Base-by-base conservation (phyloP, 1,140 invertebrate species). In the Vanessa tameamea region DNA sequence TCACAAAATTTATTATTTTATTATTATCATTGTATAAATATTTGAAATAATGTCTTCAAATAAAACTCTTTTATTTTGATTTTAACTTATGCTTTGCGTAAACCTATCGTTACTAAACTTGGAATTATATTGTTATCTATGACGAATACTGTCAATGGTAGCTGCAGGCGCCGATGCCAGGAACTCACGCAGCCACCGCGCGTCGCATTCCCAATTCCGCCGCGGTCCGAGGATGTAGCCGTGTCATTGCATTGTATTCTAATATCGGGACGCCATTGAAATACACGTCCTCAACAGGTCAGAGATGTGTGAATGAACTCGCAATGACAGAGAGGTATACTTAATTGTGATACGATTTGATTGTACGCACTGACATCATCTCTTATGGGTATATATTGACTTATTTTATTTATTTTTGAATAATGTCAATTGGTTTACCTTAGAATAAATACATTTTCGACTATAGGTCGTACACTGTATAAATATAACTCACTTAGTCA, bases 171-270 rank as follows among this genome's bases (percentile, higher is more conserved):
- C 69, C 73, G 48, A 20, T 13, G 64, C 48, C 63, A 73, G 78
- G 75, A 79, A 79, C 78, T 79, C 78, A 77, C 75, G 78, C 59
- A 70, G 66, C 72, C 53, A 71, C 59, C 68, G 72, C 72, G 74
- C 72, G 53, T 59, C 68, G 77, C 77, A 76, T 78, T 72, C 71
- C 77, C 73, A 73, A 76, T 78, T 66, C 66, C 50, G 43, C 47
- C 51, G 37, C 26, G 70, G 61, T 67, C 63, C 75, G 63, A 72
- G 77, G 67, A 75, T 75, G 65, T 69, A 53, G 64, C 61, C 70
- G 72, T 77, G 72, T 77, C 75, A 77, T 79, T 79, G 75, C 72
- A 74, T 79, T 72, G 78, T 72, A 72, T 72, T 73, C 67, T 78
- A 74, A 78, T 77, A 55, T n/a, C 65, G 66, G 59, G 55, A 64